A percentile compares a stretch with the other conserved stretches of the same genome.
These are phyloP conservation scores for Trachurus trachurus DNA, from an alignment of 2,797 vertebrate genomes.

Conservation along the genomic window DNA sequence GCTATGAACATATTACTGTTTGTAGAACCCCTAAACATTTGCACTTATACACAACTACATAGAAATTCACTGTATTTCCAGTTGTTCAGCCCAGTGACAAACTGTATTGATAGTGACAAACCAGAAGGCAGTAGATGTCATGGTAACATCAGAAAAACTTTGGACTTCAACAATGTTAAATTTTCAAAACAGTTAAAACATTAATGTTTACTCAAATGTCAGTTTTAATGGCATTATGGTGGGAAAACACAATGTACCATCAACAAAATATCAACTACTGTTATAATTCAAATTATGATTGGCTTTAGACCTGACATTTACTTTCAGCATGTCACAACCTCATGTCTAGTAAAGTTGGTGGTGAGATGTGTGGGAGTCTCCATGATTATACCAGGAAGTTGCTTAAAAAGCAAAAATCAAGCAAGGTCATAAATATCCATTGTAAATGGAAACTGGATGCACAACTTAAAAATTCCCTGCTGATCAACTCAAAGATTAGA, in stretches of 20 bases:
- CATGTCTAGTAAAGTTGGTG: neutral
- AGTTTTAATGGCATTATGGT: too few species aligned
- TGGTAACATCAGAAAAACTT: too few species aligned
- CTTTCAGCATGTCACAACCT: neutral
- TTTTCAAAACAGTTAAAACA: too few species aligned
- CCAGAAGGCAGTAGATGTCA: too few species aligned
- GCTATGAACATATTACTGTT: too few species aligned
- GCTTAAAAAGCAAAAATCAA: conserved; percentile 18
- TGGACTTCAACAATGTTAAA: too few species aligned
- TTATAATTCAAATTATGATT: too few species aligned
- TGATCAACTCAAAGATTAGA: conserved; percentile 29
- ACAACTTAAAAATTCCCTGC: conserved; percentile 23
- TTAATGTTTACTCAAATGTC: too few species aligned
- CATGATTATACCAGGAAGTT: neutral
- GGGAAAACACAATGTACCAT: neutral
- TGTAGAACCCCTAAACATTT: too few species aligned
- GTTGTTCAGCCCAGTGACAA: neutral
- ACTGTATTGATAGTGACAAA: neutral
- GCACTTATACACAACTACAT: too few species aligned
- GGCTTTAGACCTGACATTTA: too few species aligned
- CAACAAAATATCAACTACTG: neutral
- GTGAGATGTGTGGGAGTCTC: neutral
- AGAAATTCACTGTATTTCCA: too few species aligned
- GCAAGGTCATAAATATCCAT: conserved; percentile 12
- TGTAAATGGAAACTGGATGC: conserved; percentile 10